Conservation (phyloP, 1,140 invertebrate genomes). For the Neuroterus valhalla region DNA sequence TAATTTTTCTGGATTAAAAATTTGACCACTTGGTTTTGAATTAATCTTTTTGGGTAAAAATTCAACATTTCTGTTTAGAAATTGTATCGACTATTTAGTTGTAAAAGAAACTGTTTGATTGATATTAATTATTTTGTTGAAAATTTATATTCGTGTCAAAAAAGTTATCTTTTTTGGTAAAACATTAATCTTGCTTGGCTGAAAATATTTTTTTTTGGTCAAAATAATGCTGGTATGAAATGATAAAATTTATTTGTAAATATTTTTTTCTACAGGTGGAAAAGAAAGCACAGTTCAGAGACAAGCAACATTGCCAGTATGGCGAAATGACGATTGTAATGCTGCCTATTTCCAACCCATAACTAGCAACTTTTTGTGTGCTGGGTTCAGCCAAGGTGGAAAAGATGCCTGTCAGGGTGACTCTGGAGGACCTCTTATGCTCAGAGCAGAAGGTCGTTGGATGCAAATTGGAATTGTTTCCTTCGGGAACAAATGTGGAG, state of each 20-base stretch:
- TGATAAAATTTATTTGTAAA: no score
- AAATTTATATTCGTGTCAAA: no score
- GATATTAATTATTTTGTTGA: no score
- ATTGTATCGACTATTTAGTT: no score
- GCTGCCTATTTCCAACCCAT: slow-evolving; percentile 94
- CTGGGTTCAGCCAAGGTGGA: slow-evolving; percentile 91
- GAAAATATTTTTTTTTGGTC: slow-evolving; percentile 24
- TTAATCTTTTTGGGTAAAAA: no score
- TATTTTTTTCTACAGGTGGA: slow-evolving; percentile 76
- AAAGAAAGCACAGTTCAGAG: slow-evolving; percentile 89
- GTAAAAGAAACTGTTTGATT: no score
- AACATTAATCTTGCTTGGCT: no score
- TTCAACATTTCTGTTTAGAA: no score
- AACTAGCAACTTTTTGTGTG: slow-evolving; percentile 92
- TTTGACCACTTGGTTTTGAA: no score
- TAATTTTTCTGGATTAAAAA: no score
- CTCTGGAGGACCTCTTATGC: slow-evolving; percentile 89
- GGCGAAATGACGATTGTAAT: slow-evolving; percentile 94
- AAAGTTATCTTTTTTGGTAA: no score
- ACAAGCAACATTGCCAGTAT: slow-evolving; percentile 90
- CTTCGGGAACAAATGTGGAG: slow-evolving; percentile 93
- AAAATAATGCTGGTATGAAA: no score
- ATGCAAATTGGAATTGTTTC: slow-evolving; percentile 92
- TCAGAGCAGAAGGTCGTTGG: slow-evolving; percentile 84
- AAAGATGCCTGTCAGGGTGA: slow-evolving; percentile 92